Evolutionary conservation across 1,140 invertebrate genomes (phyloP), one percentile per base, ranked within the genome.

Genomic region (Hyphantria cunea): DNA sequence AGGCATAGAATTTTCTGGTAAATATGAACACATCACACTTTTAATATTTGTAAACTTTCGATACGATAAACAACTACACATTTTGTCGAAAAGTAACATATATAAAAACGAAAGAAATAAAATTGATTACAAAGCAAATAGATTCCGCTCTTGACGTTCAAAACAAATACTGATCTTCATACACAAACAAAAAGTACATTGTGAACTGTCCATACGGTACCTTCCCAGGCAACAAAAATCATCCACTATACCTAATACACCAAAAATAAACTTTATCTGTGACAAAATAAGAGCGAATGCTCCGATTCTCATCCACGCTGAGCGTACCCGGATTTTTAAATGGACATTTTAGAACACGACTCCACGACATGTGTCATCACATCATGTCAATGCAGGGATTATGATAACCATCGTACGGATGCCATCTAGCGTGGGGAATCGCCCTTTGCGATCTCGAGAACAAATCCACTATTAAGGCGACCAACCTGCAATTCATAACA

Each of bases 361-460:
- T 76, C 70, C 78, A 84, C 85, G 88, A 90, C 88, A 90, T 90
- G 88, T 90, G 88, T 90, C 88, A 87, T 90, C 88, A 90, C 88
- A 90, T 90, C 80, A 89, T 80, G 88, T 90, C 88, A 90, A 89
- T 88, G 86, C 83, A 82, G 82, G 86, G 88, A 90, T 90, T 90
- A 90, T 90, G 88, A 90, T 90, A 89, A 89, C 87, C 81, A 90
- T 90, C 87, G 84, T 83, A 82, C 81, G 78, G 77, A 87, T 86
- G 80, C 74, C 84, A 89, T 87, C 87, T 87, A 86, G 78, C 76
- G 66, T 81, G 72, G 84, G 87, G 85, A 86, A 90, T 90, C 88
- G 79, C 88, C 88, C 88, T 88, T 84, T 76, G 78, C 82, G 79
- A 88, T 86, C 85, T 89, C 78, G 64, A 74, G 75, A 71, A 45